These are phyloP conservation scores for Eptatretus atami DNA, from an alignment of 2,797 vertebrate species.

Conservation along the genomic window DNA sequence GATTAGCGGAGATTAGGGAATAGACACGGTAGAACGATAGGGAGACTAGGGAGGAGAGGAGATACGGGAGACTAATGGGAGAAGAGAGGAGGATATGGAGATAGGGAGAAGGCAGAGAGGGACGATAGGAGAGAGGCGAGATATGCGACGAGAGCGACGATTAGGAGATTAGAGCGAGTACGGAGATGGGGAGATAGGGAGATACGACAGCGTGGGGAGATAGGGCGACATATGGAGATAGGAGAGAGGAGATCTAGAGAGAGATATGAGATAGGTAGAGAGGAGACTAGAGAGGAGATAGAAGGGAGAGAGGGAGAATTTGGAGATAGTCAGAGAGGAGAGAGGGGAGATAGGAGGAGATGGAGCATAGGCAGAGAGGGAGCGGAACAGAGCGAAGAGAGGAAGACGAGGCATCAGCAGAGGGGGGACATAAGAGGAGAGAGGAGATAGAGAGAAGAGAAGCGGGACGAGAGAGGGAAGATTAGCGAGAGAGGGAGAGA, in stretches of 20 bases:
- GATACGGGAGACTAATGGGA: no score
- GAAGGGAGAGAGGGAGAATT: not conserved
- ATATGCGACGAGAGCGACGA: not conserved
- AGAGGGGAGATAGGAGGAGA: not conserved
- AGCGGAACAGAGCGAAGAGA: no score
- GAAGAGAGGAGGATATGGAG: not conserved
- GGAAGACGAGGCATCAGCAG: no score
- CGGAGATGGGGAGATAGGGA: not conserved
- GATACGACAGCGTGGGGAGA: not conserved
- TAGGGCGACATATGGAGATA: not conserved
- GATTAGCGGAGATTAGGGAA: no score
- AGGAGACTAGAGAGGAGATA: not conserved
- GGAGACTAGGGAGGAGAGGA: no score
- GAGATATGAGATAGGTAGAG: not conserved
- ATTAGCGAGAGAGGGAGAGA: not conserved
- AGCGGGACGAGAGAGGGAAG: no score
- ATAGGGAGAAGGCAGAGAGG: not conserved
- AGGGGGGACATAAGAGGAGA: no score
- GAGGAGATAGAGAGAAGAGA: no score
- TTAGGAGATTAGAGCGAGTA: not conserved
- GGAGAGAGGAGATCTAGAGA: constrained; percentile 1
- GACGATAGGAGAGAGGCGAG: not conserved
- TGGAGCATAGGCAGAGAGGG: no score
- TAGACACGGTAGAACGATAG: no score
- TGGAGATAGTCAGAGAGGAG: not conserved